A percentile compares a stretch with the other conserved stretches of the same genome.
These are phyloP conservation scores for Dicranocentrus wangi DNA, from an alignment of 2,888 invertebrate genomes.

Conservation along the genomic window DNA sequence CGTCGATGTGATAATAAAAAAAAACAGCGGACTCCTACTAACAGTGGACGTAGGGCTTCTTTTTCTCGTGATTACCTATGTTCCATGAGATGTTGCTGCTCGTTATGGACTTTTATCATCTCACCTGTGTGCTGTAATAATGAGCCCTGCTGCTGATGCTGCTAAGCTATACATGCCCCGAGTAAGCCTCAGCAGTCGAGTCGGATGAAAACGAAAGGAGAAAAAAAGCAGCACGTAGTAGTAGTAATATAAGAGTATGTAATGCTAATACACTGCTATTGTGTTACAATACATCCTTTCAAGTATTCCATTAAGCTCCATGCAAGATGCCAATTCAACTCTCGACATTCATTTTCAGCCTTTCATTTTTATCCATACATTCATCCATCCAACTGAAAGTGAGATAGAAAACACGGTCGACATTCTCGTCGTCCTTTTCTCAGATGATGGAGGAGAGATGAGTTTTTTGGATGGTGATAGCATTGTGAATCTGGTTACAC, in stretches of 20 bases:
- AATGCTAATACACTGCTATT: slow-evolving; percentile 10
- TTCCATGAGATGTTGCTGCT: slow-evolving; percentile 64
- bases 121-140: slow-evolving; percentile 66
- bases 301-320: slow-evolving; percentile 43
- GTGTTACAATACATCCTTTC: slow-evolving; percentile 13
- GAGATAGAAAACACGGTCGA: too few relatives aligned
- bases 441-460: not conserved
- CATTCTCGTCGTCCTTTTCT: too few relatives aligned
- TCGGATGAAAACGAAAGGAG: not conserved
- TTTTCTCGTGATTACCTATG: slow-evolving; percentile 35
- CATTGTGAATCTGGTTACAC: not conserved
- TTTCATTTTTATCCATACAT: slow-evolving; percentile 46
- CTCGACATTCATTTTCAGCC: slow-evolving; percentile 48
- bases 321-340: slow-evolving; percentile 54
- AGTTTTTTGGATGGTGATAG: slow-evolving; percentile 38
- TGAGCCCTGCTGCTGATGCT: slow-evolving; percentile 44
- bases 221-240: not conserved
- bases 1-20: too few relatives aligned
- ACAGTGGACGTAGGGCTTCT: slow-evolving; percentile 25
- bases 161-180: too few relatives aligned
- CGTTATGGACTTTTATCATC: slow-evolving; percentile 63
- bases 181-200: slow-evolving; percentile 8
- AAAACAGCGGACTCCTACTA: too few relatives aligned
- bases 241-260: not conserved
- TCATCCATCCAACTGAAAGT: too few relatives aligned